Evolutionary conservation across 2,113 vertebrate genomes (phyloP).

Genomic region (Loxodonta africana): DNA sequence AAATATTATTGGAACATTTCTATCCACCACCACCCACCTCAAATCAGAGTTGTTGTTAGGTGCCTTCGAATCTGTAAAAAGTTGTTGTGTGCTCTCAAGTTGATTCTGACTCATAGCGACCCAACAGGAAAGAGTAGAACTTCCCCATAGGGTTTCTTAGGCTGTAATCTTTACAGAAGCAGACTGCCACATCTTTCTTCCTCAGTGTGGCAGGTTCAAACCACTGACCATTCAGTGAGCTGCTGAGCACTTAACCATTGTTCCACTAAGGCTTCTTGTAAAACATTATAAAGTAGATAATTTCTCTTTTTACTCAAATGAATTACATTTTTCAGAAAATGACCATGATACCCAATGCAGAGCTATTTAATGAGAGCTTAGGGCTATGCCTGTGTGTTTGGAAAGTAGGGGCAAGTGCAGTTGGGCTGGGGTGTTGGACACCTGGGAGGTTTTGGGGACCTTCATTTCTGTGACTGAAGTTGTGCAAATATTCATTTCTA

Average conservation of each 20-base stretch:
- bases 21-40: neutral
- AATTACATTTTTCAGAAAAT: slow-evolving; percentile 10
- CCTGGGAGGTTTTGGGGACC: neutral
- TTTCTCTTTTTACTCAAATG: neutral
- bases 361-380: neutral
- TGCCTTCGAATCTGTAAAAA: too few relatives aligned
- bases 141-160: too few relatives aligned
- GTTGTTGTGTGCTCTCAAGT: too few relatives aligned
- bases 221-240: too few relatives aligned
- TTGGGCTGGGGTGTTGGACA: neutral
- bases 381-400: neutral
- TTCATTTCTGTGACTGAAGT: neutral
- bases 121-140: too few relatives aligned
- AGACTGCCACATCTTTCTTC: too few relatives aligned
- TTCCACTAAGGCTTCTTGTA: neutral
- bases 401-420: neutral
- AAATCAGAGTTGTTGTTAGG: neutral
- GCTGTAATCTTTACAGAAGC: too few relatives aligned
- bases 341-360: neutral
- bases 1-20: neutral
- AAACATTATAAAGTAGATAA: neutral
- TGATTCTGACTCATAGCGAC: too few relatives aligned
- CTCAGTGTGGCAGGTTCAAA: too few relatives aligned
- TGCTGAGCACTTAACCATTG: too few relatives aligned
- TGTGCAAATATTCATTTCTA: neutral